A percentile compares a stretch with the other conserved stretches of the same genome.
Conservation (phyloP, 1,140 invertebrate genomes). For the Drosophila tsacasi region DNA sequence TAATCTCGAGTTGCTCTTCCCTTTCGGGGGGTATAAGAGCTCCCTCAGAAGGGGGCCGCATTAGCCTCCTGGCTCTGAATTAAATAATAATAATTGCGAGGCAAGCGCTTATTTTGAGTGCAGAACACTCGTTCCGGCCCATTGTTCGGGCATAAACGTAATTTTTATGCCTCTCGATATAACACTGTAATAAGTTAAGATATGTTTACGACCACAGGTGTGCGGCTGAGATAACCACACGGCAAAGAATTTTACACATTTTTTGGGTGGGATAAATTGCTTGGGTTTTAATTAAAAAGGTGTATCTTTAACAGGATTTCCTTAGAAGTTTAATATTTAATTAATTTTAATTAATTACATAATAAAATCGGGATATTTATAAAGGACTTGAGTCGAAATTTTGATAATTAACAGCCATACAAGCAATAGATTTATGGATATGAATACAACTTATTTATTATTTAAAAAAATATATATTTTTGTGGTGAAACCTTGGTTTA, state of each 20-base stretch:
- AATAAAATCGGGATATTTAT: background rate
- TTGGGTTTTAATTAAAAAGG: background rate
- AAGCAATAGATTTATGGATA: background rate
- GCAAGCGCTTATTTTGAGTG: background rate
- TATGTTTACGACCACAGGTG: conserved; percentile 32
- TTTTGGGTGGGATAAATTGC: background rate
- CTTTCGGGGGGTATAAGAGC: background rate
- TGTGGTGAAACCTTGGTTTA: background rate
- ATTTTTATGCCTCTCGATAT: conserved; percentile 15
- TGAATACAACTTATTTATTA: background rate
- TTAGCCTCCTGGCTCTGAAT: background rate
- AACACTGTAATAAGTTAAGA: conserved; percentile 39
- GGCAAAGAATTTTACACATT: conserved; percentile 2
- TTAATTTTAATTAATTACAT: background rate
- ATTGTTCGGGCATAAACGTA: conserved; percentile 1
- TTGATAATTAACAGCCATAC: background rate
- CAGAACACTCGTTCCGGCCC: background rate
- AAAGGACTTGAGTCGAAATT: background rate
- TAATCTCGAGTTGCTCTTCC: conserved; percentile 43
- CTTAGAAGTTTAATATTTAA: background rate
- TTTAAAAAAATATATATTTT: no score
- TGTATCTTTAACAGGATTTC: background rate
- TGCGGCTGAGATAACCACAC: conserved; percentile 26
- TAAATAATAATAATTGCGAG: background rate
- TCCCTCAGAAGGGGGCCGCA: background rate